A percentile compares a stretch with the other conserved stretches of the same genome.
These are phyloP conservation scores for Cavia porcellus DNA, from an alignment of 2,113 vertebrate species.

Conservation along the genomic window DNA sequence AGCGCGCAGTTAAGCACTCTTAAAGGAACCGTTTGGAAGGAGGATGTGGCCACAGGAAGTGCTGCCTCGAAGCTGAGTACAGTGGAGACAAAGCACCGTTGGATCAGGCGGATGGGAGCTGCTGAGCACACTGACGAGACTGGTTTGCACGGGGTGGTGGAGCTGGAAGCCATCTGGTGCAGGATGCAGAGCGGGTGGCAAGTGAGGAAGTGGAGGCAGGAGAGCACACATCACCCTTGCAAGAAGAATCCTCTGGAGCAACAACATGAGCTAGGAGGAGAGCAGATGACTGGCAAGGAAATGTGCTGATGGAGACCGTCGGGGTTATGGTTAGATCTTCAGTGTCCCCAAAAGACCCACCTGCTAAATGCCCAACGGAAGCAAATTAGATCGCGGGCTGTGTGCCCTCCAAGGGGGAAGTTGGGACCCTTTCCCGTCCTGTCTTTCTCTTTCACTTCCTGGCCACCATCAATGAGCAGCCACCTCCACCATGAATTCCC, in stretches of 20 bases:
- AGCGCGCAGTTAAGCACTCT: neutral
- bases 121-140: neutral
- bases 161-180: neutral
- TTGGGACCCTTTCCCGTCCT: neutral
- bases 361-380: neutral
- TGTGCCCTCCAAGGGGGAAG: neutral
- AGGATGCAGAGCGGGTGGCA: neutral
- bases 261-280: neutral
- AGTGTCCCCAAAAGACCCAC: neutral
- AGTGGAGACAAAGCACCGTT: neutral
- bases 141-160: accelerated
- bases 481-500: neutral
- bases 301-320: neutral
- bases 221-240: accelerated
- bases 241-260: neutral
- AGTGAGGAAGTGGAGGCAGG: neutral
- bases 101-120: neutral
- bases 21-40: neutral
- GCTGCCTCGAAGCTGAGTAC: neutral
- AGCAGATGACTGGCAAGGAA: neutral
- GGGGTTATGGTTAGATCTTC: neutral
- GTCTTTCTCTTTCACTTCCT: neutral
- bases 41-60: neutral
- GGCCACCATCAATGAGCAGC: neutral
- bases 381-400: neutral